A percentile compares a stretch with the other conserved stretches of the same genome.
Conservation (phyloP, 2,888 invertebrate genomes). For the Polia nebulosa region DNA sequence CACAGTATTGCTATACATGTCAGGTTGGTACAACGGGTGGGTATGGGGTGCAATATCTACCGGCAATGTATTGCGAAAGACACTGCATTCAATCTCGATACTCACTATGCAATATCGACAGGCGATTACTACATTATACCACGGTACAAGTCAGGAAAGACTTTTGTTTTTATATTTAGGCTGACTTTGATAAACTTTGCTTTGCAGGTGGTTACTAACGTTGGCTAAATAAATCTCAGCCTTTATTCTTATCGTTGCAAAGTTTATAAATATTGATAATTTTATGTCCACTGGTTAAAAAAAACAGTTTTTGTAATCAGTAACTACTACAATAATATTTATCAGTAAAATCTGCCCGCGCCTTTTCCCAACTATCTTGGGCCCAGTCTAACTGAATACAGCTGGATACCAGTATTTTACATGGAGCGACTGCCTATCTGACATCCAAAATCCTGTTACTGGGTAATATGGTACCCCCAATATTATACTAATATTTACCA, state of each 20-base stretch:
- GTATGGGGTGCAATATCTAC: background rate
- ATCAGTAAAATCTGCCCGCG: no score
- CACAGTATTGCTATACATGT: constrained; percentile 8
- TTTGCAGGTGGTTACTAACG: background rate
- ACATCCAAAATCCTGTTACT: no score
- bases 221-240: background rate
- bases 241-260: background rate
- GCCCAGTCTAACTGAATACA: no score
- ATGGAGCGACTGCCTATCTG: no score
- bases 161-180: background rate
- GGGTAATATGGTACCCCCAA: no score
- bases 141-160: constrained; percentile 29
- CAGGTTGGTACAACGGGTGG: background rate
- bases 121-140: constrained; percentile 57
- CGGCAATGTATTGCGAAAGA: constrained; percentile 53
- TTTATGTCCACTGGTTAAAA: background rate
- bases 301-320: background rate
- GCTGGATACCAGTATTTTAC: no score
- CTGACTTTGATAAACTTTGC: constrained; percentile 1
- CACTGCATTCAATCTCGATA: constrained; percentile 64
- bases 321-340: no score
- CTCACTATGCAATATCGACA: constrained; percentile 62
- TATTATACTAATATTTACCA: no score
- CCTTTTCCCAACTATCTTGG: no score
- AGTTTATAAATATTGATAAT: background rate